phyloP scores from a whole-genome alignment of 1,140 invertebrate species.

The Bombus pyrosoma region DNA sequence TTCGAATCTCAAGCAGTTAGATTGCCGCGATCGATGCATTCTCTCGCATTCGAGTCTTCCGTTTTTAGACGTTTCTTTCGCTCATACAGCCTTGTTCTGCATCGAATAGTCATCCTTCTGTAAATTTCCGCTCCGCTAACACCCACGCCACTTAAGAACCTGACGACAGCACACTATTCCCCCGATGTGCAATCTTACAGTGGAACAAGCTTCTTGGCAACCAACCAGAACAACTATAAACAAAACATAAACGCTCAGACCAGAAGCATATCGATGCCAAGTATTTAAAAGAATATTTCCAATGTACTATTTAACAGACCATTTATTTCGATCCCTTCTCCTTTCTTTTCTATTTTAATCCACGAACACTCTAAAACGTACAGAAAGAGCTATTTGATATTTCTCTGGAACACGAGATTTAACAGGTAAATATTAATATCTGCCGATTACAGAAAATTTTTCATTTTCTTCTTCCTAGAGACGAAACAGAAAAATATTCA shows the following conservation, averaged over 20 bases:
- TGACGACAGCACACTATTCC: slow-evolving; percentile 18
- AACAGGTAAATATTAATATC: background rate
- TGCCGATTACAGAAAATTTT: background rate
- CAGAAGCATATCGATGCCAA: slow-evolving; percentile 27
- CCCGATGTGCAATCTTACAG: slow-evolving; percentile 31
- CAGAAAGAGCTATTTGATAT: background rate
- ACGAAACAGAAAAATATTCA: background rate
- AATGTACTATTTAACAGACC: background rate
- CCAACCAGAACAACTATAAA: slow-evolving; percentile 33
- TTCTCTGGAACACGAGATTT: background rate
- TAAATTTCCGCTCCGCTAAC: slow-evolving; percentile 36
- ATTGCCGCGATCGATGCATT: slow-evolving; percentile 2
- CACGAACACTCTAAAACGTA: background rate
- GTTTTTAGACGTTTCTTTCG: slow-evolving; percentile 1
- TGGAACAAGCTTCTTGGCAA: slow-evolving; percentile 32
- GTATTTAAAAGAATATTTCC: slow-evolving; percentile 32
- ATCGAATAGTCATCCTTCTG: slow-evolving; percentile 25
- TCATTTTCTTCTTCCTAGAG: no score
- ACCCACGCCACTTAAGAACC: slow-evolving; percentile 37
- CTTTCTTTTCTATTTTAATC: background rate
- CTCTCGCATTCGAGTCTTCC: background rate
- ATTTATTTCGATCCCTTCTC: background rate
- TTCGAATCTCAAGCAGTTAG: background rate
- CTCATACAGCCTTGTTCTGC: background rate
- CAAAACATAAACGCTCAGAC: slow-evolving; percentile 11